Base-by-base conservation (phyloP, 2,888 invertebrate species). In the Exephanes ischioxanthus region DNA sequence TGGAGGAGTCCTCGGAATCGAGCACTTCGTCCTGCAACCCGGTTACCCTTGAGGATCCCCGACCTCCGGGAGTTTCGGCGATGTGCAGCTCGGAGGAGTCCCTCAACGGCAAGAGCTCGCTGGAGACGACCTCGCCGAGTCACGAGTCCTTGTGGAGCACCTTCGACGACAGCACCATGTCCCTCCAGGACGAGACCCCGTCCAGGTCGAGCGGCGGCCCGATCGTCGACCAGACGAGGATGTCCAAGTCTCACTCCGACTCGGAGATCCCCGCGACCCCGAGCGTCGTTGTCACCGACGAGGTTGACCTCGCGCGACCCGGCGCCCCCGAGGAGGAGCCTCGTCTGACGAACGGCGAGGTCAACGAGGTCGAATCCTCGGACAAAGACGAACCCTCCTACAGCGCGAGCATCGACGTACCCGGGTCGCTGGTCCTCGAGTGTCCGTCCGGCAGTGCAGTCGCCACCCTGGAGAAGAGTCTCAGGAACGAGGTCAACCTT, bases 91-190 rank as follows among this genome's bases (percentile, higher is more conserved):
- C 91, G 3, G 91, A 92, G 14, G 92, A 92, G 14, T 92, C 91
- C 0, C 66, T 90, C 22, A 90, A 91, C 63, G 92, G 90, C 1
- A 90, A 87, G 48, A 92, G 90, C 53, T 93, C 93, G 0, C 72
- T 90, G 14, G 93, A 93, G 11, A 92, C 92, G 3, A 92, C 93
- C 4, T 93, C 93, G 9, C 89, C 89, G 9, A 93, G 93, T 78
- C 91, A 92, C 71, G 93, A 93, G 45, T 93, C 93, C 0, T 85
- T 93, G 0, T 93, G 93, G 93, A 93, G 92, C 72, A 92, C 92
- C 9, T 93, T 93, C 71, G 93, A 93, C 76, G 92, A 93, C 9
- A 93, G 89, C 51, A 93, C 93, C 0, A 30, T 92, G n/a, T 93
- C 93, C 0, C 70, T 91, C 4, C 89, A 91, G 61, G 92, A 92